A percentile compares a stretch with the other conserved stretches of the same genome.
Evolutionary conservation across 2,888 invertebrate genomes (phyloP).

Genomic region (Lagria hirta): DNA sequence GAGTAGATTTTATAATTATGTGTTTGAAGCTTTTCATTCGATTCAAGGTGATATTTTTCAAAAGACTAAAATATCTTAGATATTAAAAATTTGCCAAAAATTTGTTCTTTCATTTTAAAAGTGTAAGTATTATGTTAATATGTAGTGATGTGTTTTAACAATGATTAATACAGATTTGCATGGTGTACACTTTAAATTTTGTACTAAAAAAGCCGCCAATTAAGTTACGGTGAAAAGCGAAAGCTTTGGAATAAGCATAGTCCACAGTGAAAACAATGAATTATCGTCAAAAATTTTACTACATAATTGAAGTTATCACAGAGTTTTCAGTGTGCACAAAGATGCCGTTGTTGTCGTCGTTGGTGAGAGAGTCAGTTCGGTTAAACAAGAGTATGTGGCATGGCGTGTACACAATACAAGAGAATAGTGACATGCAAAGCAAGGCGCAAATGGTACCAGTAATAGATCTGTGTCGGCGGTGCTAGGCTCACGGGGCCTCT

Average conservation of each 20-base stretch:
- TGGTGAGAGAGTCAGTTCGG: constrained; percentile 6
- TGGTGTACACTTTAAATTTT: constrained; percentile 32
- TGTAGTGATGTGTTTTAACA: constrained; percentile 25
- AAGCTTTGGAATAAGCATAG: constrained; percentile 23
- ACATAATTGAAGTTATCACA: neutral
- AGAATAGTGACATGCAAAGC: constrained; percentile 61
- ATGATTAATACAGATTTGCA: constrained; percentile 27
- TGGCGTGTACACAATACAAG: constrained; percentile 37
- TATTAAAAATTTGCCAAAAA: too few relatives aligned
- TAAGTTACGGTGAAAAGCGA: constrained; percentile 20
- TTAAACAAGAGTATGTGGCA: constrained; percentile 12
- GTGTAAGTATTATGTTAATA: too few relatives aligned
- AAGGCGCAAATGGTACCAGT: constrained; percentile 78
- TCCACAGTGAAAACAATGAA: constrained; percentile 16
- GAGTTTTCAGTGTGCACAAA: constrained; percentile 14
- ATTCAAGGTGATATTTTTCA: too few relatives aligned
- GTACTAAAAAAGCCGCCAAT: constrained; percentile 16
- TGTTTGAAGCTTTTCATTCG: too few relatives aligned
- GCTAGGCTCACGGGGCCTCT: constrained; percentile 82
- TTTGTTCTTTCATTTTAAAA: too few relatives aligned
- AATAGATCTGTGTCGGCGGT: constrained; percentile 82
- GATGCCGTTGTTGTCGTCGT: constrained; percentile 7
- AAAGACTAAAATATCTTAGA: too few relatives aligned
- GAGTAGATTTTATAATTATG: too few relatives aligned
- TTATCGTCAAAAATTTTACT: neutral